Evolutionary conservation across 2,797 vertebrate species (phyloP), one percentile per base, ranked within the genome.

Genomic region (Liasis olivaceus): DNA sequence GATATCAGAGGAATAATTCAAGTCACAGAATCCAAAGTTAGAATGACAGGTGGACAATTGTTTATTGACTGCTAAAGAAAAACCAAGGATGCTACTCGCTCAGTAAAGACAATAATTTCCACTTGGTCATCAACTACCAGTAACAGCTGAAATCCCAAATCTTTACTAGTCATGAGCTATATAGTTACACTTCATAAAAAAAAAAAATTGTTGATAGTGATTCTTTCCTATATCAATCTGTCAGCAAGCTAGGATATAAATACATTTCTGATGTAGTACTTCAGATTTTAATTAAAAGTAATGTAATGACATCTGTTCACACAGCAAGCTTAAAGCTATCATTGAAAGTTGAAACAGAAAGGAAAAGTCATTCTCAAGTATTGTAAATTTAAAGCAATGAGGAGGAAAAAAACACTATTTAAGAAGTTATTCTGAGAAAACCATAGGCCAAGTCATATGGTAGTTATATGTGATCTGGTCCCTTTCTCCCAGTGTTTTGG

Each of bases 151-250:
- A 95, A 59, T 15, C 51, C 59, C 84, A 4, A 1, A 92, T 87
- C 89, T 93, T 94, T 95, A 94, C 94, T 95, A 94, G 94, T 58
- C 87, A 89, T 91, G 93, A 96, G 93, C 89, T 89, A 93, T 4
- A 0, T 11, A 89, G 88, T 77, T 93, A 94, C 94, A 92, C 64
- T 86, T 93, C 59, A 85, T 8, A 93, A 93, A 94, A 91, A 1
- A 88, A 56, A 92, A 56, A 92, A 92, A 94, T 85, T 62, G 0
- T n/a, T 81, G 4, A 84, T 42, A 13, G 0, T 31, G 1, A 89
- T 93, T 93, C 42, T 89, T 91, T 36, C 64, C 14, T 1, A 56
- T 72, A 66, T 77, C 13, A 81, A 72, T 94, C 92, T 94, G 20
- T 88, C 85, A 60, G 85, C 85, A 85, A 88, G 9, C 86, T 26